phyloP scores from a whole-genome alignment of 2,888 invertebrate genomes.

The Erynnis tages region DNA sequence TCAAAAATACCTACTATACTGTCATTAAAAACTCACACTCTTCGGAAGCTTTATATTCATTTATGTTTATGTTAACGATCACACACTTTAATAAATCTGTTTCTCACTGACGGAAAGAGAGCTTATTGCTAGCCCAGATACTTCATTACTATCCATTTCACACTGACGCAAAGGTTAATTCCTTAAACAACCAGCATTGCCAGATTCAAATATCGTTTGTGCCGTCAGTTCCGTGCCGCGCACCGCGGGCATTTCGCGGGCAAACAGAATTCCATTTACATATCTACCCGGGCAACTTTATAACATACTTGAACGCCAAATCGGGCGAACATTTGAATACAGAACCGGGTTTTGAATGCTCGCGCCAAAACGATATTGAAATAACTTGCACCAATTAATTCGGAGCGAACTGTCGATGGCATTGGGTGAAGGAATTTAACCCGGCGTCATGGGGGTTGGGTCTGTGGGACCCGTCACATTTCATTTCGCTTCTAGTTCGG shows the following conservation, averaged over 20 bases:
- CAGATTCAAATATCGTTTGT: background rate
- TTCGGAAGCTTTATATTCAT: too few relatives aligned
- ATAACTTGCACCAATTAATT: conserved; percentile 32
- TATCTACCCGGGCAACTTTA: conserved; percentile 20
- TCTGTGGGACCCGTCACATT: too few relatives aligned
- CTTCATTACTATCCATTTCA: too few relatives aligned
- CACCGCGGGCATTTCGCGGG: conserved; percentile 1
- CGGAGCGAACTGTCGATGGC: conserved; percentile 12
- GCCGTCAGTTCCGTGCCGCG: background rate
- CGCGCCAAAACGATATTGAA: conserved; percentile 31
- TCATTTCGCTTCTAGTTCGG: too few relatives aligned
- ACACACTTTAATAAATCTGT: too few relatives aligned
- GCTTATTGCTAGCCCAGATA: too few relatives aligned
- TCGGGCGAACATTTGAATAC: conserved; percentile 23
- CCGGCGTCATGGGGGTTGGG: background rate
- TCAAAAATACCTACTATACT: too few relatives aligned
- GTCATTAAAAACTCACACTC: too few relatives aligned
- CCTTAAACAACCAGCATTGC: too few relatives aligned
- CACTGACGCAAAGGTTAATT: too few relatives aligned
- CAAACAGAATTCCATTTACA: conserved; percentile 14
- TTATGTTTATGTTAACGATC: too few relatives aligned
- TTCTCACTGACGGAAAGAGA: too few relatives aligned
- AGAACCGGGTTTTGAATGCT: conserved; percentile 23
- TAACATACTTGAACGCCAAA: conserved; percentile 26
- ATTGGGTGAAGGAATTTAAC: conserved; percentile 8